These are phyloP conservation scores for Gryon sp. DNA, from an alignment of 1,140 invertebrate species.

Conservation along the genomic window DNA sequence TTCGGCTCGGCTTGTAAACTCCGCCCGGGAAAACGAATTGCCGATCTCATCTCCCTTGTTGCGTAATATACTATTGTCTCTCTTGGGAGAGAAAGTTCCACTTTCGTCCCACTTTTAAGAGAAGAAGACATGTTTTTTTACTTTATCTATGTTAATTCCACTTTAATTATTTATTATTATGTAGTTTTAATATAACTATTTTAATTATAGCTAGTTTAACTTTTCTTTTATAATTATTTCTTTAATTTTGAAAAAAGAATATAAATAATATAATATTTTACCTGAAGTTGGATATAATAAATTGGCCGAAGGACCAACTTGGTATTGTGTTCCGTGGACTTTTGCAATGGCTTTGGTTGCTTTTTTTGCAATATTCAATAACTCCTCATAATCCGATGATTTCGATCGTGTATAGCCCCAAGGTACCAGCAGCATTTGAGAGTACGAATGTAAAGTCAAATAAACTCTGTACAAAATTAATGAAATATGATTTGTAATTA, in stretches of 20 bases:
- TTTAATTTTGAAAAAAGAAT: neutral
- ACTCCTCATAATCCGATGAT: conserved; percentile 85
- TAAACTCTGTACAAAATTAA: conserved; percentile 83
- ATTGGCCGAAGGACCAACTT: conserved; percentile 87
- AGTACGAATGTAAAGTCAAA: conserved; percentile 92
- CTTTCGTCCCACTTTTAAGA: too few relatives aligned
- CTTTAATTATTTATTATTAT: too few relatives aligned
- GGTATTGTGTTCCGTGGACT: conserved; percentile 85
- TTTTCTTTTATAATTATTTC: neutral
- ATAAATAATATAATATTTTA: conserved; percentile 40
- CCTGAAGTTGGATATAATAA: conserved; percentile 87
- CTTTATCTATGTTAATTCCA: too few relatives aligned
- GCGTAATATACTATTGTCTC: too few relatives aligned
- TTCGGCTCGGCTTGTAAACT: too few relatives aligned
- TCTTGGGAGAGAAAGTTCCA: too few relatives aligned
- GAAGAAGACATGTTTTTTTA: too few relatives aligned
- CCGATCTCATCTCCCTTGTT: too few relatives aligned
- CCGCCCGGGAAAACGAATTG: too few relatives aligned
- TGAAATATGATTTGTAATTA: too few relatives aligned
- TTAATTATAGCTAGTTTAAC: too few relatives aligned
- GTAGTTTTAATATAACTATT: too few relatives aligned
- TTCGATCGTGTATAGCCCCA: conserved; percentile 88
- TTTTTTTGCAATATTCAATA: conserved; percentile 84
- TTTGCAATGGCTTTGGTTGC: conserved; percentile 86
- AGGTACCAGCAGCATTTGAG: conserved; percentile 91